Base-by-base conservation (phyloP, 2,888 invertebrate species). In the Hirtodrosophila confusa region DNA sequence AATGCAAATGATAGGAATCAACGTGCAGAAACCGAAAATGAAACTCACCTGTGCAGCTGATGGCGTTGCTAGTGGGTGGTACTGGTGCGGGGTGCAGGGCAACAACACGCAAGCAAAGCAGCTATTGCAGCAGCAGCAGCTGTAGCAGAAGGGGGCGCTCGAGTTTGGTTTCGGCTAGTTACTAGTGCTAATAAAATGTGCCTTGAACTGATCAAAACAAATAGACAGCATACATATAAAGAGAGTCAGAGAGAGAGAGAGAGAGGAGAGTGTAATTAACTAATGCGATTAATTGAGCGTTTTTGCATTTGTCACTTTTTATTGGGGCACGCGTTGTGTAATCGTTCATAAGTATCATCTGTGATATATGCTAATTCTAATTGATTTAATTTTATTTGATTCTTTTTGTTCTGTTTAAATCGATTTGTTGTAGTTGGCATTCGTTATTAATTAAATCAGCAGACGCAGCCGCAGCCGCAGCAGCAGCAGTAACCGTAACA, bases 401-500 rank as follows among this genome's bases (percentile, higher is more conserved):
- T 70, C 51, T 71, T 58, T 62, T 53, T 69, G 41, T 50, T 75
- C 65, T 78, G 60, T 67, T 77, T 50, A 67, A 85, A 82, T 82
- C 82, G 82, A 82, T 86, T 78, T 83, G 83, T 82, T 86, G 86
- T 86, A 82, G 82, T 86, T 86, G 82, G 86, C 86, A 85, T 80
- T 80, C 86, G 86, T 73, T 86, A 86, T 82, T 82, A 82, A 82
- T 82, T 82, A 73, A 82, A 82, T 82, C 86, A 83, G 70, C 76
- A 66, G 55, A 45, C 63, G 68, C 49, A 68, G 54, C 33, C 11
- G 64, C 63, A 45, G 37, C n/a, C n/a, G n/a, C 29, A 12, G 41
- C 48, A 36, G 33, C 17, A 17, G 23, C 27, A 41, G 47, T 54
- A 54, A 33, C 56, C 63, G 51, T 57, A 72, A 61, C 69, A 69